Conservation (phyloP, 2,888 invertebrate genomes). For the Ypsolopha scabrella region DNA sequence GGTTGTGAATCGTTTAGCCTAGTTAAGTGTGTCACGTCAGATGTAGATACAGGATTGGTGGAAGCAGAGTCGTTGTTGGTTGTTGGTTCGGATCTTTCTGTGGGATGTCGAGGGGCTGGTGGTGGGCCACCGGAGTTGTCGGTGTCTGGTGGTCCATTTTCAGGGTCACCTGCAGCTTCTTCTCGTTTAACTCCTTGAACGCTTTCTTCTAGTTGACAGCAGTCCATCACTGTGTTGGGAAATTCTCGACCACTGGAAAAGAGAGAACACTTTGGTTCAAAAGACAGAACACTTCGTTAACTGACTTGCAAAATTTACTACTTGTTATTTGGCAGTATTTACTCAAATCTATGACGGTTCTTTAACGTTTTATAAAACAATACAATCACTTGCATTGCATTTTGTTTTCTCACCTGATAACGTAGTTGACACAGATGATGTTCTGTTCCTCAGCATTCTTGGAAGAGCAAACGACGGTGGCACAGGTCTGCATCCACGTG, state of each 20-base stretch:
- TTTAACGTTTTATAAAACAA: too few species aligned
- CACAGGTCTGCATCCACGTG: slow-evolving; percentile 97
- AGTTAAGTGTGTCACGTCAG: slow-evolving; percentile 57
- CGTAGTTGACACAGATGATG: slow-evolving; percentile 97
- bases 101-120: slow-evolving; percentile 41
- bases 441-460: slow-evolving; percentile 98
- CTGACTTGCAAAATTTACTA: too few species aligned
- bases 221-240: slow-evolving; percentile 92
- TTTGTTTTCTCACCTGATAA: slow-evolving; percentile 80
- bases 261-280: slow-evolving; percentile 22
- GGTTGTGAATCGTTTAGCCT: slow-evolving; percentile 55
- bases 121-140: slow-evolving; percentile 71
- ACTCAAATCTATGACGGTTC: too few species aligned
- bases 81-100: slow-evolving; percentile 53
- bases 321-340: too few species aligned
- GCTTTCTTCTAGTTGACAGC: slow-evolving; percentile 90
- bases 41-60: slow-evolving; percentile 50
- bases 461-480: slow-evolving; percentile 94
- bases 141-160: slow-evolving; percentile 89
- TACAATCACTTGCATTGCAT: not conserved
- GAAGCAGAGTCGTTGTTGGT: slow-evolving; percentile 46
- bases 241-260: slow-evolving; percentile 85
- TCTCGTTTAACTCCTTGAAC: slow-evolving; percentile 86
- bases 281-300: slow-evolving; percentile 2
- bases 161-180: slow-evolving; percentile 85